Conservation (phyloP, 2,113 vertebrate genomes). For the Nothocercus julius region DNA sequence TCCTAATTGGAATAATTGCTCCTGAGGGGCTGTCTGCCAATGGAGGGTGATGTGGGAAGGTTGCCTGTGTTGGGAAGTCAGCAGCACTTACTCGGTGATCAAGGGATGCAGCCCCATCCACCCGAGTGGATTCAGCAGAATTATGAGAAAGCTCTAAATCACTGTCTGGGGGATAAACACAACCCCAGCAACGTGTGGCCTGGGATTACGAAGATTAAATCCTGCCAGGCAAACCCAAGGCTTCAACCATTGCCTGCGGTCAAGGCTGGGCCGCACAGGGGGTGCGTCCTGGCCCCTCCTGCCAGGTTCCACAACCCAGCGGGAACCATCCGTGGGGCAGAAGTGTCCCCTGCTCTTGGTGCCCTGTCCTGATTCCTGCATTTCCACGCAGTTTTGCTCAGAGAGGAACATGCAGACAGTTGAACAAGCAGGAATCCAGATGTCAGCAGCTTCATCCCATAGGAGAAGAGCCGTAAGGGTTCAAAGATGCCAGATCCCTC, state of each 20-base stretch:
- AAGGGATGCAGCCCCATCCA: neutral
- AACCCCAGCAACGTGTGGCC: neutral
- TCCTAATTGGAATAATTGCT: slow-evolving; percentile 14
- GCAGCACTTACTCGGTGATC: accelerated
- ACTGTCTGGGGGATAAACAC: neutral
- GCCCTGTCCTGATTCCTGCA: accelerated
- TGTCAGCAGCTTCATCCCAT: neutral
- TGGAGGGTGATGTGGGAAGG: neutral
- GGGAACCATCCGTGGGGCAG: accelerated
- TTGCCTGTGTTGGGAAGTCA: accelerated
- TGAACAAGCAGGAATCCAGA: neutral
- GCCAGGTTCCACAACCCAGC: accelerated
- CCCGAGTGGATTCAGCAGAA: neutral
- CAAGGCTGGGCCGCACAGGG: accelerated
- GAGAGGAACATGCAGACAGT: neutral
- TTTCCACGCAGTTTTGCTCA: neutral
- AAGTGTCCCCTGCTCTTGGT: neutral
- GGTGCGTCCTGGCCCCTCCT: neutral
- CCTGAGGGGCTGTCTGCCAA: neutral
- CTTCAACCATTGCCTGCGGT: neutral
- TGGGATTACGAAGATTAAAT: slow-evolving; percentile 21
- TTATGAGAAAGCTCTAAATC: neutral
- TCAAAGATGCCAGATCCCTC: neutral
- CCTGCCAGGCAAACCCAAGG: neutral
- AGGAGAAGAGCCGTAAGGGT: accelerated